Evolutionary conservation across 2,113 vertebrate genomes (phyloP).

Genomic region (Balaeniceps rex): DNA sequence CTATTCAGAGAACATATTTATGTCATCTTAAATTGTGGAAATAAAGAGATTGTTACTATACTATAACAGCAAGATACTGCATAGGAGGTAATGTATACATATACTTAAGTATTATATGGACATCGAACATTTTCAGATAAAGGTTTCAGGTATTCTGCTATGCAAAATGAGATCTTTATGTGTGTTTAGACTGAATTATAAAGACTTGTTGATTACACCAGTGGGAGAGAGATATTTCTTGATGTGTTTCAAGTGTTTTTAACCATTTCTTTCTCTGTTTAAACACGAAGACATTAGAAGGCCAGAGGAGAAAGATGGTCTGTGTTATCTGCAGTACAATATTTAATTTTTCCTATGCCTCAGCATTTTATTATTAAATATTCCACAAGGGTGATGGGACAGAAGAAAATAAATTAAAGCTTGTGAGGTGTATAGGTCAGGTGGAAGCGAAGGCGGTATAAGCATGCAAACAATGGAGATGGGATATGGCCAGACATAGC

Average conservation of each 20-base stretch:
- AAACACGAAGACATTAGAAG: neutral
- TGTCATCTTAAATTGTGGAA: slow-evolving; percentile 1
- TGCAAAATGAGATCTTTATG: neutral
- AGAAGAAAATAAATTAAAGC: neutral
- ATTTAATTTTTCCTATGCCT: neutral
- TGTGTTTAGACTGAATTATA: neutral
- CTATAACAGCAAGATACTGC: neutral
- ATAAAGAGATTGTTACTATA: neutral
- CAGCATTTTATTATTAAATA: neutral
- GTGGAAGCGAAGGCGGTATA: neutral
- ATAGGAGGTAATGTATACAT: neutral
- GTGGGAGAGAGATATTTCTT: neutral
- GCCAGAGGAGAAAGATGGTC: neutral
- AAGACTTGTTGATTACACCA: neutral
- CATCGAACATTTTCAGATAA: neutral
- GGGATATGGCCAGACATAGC: neutral
- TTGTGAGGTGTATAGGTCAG: neutral
- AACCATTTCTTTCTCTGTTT: neutral
- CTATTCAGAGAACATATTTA: neutral
- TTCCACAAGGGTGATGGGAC: neutral
- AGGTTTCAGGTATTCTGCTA: neutral
- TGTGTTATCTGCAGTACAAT: neutral
- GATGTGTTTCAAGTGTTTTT: neutral
- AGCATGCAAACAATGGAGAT: neutral
- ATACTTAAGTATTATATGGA: neutral